Evolutionary conservation across 2,888 invertebrate genomes (phyloP), one percentile per base, ranked within the genome.

Genomic region (Zaprionus lineosus): DNA sequence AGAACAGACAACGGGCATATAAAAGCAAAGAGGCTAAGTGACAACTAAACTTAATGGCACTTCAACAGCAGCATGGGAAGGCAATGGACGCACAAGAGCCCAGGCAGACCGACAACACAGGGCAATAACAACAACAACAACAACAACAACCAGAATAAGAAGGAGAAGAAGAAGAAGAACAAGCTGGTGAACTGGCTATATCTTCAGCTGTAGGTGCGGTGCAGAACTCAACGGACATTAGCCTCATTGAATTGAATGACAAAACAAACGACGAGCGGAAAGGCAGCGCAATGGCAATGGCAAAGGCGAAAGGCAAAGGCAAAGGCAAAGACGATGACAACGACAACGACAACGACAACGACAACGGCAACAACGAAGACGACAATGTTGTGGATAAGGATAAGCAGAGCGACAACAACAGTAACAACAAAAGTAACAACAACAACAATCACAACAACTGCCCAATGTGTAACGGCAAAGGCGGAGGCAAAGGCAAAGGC

Each of bases 1-100:
- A n/a, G n/a, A n/a, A n/a, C 36, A 15, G 36, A 44, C 29, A 39
- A 26, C 61, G 56, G 67, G 63, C 86, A 81, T 77, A 84, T 86
- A 81, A 84, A 86, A 86, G 78, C 77, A 88, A 86, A 87, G 88
- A 85, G 87, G 87, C 87, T 87, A 88, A 87, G 87, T 87, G 88
- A 86, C 87, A 88, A 84, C 84, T 86, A 86, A 87, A 82, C 87
- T 88, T 87, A 87, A 88, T 87, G 88, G 86, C 87, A 87, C 88
- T 88, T 82, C 86, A 82, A 86, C 81, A 86, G 82, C 86, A 87
- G 84, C 86, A 85, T 81, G 87, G 69, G 74, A 74, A 88, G n/a
- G 79, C 81, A 84, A 84, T 86, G 81, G 84, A 86, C 86, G 86
- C 67, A 70, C 70, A 70, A 84, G 84, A 81, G 86, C 66, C 69